A percentile compares a stretch with the other conserved stretches of the same genome.
Conservation (phyloP, 2,113 vertebrate genomes). For the Hippotragus niger region DNA sequence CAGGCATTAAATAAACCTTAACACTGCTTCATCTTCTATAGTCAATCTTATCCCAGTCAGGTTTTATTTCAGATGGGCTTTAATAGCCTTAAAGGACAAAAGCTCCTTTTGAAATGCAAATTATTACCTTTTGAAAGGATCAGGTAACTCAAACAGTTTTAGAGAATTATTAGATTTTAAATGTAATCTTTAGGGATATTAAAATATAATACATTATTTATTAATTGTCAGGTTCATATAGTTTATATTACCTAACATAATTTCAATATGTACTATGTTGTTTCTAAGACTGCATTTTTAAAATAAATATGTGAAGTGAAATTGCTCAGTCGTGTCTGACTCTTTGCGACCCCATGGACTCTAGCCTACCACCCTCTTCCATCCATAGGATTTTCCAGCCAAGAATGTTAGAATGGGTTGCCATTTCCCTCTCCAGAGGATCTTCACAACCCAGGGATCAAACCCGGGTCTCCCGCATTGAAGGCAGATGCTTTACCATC, state of each 20-base stretch:
- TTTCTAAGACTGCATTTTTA: conserved; percentile 19
- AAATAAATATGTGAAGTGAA: neutral
- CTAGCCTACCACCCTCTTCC: neutral
- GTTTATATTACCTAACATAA: neutral
- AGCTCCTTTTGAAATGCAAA: conserved; percentile 11
- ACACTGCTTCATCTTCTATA: neutral
- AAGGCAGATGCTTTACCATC: neutral
- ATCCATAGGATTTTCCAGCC: neutral
- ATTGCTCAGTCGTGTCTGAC: neutral
- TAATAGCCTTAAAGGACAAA: neutral
- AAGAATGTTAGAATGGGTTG: neutral
- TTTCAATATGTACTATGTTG: neutral
- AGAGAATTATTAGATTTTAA: neutral
- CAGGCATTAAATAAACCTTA: neutral
- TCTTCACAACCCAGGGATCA: neutral
- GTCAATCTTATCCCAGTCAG: neutral
- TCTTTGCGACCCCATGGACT: neutral
- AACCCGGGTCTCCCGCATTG: fast-evolving
- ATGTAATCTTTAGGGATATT: neutral
- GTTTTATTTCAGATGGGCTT: neutral
- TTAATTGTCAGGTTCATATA: neutral
- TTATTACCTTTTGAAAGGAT: neutral
- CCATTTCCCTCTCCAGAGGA: neutral
- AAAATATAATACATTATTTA: neutral
- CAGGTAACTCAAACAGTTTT: neutral